Evolutionary conservation across 2,888 invertebrate species (phyloP), one percentile per base, ranked within the genome.

Genomic region (Acronicta alni): DNA sequence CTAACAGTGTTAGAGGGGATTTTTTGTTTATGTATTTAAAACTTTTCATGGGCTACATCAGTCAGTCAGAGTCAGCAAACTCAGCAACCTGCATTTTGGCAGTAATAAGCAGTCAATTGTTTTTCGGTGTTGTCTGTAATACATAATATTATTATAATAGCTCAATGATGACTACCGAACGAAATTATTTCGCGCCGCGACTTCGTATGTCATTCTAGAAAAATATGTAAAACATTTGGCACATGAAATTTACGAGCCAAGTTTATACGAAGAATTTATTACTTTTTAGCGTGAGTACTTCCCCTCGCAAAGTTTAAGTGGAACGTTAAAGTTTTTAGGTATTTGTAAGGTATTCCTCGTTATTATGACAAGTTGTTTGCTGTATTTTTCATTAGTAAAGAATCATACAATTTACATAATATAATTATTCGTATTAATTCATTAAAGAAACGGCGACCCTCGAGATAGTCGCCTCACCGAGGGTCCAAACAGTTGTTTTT

Each of bases 291-390:
- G 23, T 35, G 26, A 26, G 16, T 51, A 41, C 8, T n/a, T 45
- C 49, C 38, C 39, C n/a, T 30, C 3, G 12, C 17, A 15, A n/a
- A 45, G 17, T 47, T 49, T 20, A 35, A 32, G 42, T 54, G 20
- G n/a, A 42, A 45, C 23, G 37, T n/a, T 32, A 23, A 32, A 61
- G 69, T 68, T 68, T 42, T 42, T 42, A 18, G 53, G 63, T 55
- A 55, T 61, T 60, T 56, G 30, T 48, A 44, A 49, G 18, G 32
- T 49, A 61, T 49, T 38, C 45, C 41, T 49, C 53, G 16, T 65
- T 68, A 30, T 61, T 61, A 61, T 53, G 47, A 43, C 17, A 26
- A 14, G 15, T 17, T 10, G n/a, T 48, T 41, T n/a, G 32, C 17
- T 37, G 2, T 30, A 9, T 20, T 4, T 5, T 5, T 20, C n/a